Base-by-base conservation (phyloP, 2,113 vertebrate species). In the Tupaia tana region DNA sequence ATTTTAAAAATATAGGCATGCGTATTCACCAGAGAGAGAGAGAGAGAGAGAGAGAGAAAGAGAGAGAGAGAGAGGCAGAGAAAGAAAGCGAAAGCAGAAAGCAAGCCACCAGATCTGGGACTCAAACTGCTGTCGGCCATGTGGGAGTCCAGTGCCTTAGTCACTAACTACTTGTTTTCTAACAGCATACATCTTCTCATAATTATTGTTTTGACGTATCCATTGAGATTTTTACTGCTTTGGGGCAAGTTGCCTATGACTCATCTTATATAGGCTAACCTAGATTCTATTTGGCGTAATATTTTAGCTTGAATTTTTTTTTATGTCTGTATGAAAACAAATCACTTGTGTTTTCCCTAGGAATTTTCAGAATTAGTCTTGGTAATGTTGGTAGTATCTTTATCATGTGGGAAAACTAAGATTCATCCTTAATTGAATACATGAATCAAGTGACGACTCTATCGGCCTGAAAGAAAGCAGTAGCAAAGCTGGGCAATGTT, bases 261-360 rank as follows among this genome's bases (percentile, higher is more conserved):
- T 31, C 4, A 27, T 43, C 25, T 31, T 86, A n/a, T 0, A 0
- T 8, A 85, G 67, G 8, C 2, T 14, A 25, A 25, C 7, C 12
- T 63, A 59, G 27, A 74, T 83, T 64, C 15, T 34, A 85, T 67
- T 64, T n/a, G 43, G n/a, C 6, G 9, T 81, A 15, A 66, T 83
- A 75, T 63, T 59, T 74, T 85, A 75, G 52, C 56, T 80, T 88
- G 31, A 94, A 61, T 31, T 90, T 87, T 43, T 31, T 90, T 87
- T 86, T 79, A 52, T 64, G 9, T 61, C 24, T 75, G 5, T 95
- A 14, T 84, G 18, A 75, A 95, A 96, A 59, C 14, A 86, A 75
- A 16, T 64, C 56, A 93, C 9, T 90, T 74, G 54, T 14, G 71
- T 93, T 93, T 95, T 94, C 84, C 58, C 73, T 79, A 80, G 27